Conservation (phyloP, 2,797 vertebrate species). For the Ibycter americanus region DNA sequence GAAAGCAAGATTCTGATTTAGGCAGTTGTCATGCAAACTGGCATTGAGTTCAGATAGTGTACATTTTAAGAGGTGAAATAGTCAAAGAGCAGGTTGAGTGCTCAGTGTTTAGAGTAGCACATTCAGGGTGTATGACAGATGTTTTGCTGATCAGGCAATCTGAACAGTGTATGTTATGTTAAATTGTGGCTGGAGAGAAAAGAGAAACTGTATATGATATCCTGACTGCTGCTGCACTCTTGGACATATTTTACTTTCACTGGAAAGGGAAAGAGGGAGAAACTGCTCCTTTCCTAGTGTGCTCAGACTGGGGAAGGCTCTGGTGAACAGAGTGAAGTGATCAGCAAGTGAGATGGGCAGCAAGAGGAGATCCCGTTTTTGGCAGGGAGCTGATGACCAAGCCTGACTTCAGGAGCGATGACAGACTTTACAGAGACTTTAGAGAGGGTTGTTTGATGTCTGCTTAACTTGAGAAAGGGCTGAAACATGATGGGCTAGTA, state of each 20-base stretch:
- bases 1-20: background rate
- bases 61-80: background rate
- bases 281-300: background rate
- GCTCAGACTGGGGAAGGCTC: background rate
- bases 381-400: background rate
- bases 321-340: background rate
- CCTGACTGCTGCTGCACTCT: background rate
- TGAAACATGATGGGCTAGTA: background rate
- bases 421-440: background rate
- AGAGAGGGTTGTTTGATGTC: background rate
- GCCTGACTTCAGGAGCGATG: rapidly evolving
- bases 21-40: background rate
- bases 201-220: background rate
- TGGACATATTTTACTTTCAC: background rate
- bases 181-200: background rate
- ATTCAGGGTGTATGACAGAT: background rate
- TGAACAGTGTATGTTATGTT: background rate
- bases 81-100: background rate
- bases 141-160: background rate
- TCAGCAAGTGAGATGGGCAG: background rate
- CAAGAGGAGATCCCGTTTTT: background rate
- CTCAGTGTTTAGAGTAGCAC: background rate
- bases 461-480: background rate
- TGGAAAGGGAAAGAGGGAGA: background rate
- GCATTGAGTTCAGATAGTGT: background rate